Evolutionary conservation across 2,797 vertebrate genomes (phyloP).

Genomic region (Lindbergichthys nudifrons): DNA sequence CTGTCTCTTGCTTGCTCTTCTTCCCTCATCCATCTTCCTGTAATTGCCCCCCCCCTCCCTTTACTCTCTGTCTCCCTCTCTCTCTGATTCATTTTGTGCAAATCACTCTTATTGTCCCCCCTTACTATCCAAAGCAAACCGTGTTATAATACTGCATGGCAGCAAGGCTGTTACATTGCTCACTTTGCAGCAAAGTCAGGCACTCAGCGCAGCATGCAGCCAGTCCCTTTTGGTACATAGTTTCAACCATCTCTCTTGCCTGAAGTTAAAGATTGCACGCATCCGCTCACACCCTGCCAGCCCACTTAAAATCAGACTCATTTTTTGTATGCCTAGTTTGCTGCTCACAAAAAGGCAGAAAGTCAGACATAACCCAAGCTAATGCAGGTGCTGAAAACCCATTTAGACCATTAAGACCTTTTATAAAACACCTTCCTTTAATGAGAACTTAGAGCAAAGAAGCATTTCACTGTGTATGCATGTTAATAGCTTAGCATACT

Average conservation of each 20-base stretch:
- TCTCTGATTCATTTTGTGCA: slow-evolving; percentile 27
- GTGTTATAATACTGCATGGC: slow-evolving; percentile 51
- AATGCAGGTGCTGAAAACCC: slow-evolving; percentile 13
- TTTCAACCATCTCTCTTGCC: slow-evolving; percentile 30
- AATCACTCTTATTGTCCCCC: slow-evolving; percentile 47
- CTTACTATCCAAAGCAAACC: slow-evolving; percentile 54
- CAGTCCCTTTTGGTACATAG: slow-evolving; percentile 42
- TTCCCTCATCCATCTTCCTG: slow-evolving; percentile 25
- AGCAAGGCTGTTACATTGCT: slow-evolving; percentile 58
- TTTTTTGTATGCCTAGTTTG: slow-evolving; percentile 32
- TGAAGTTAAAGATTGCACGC: slow-evolving; percentile 36
- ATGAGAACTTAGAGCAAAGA: background rate
- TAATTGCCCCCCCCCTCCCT: slow-evolving; percentile 1
- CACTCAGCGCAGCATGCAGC: slow-evolving; percentile 41
- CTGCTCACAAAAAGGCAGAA: slow-evolving; percentile 27
- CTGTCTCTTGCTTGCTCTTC: slow-evolving; percentile 42
- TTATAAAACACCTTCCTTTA: background rate
- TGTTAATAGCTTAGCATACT: slow-evolving; percentile 13
- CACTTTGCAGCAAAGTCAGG: slow-evolving; percentile 47
- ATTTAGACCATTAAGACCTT: background rate
- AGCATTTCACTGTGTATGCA: slow-evolving; percentile 3
- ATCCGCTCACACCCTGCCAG: slow-evolving; percentile 17
- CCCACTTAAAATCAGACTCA: slow-evolving; percentile 26
- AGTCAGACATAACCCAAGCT: slow-evolving; percentile 20
- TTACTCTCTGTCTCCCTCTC: slow-evolving; percentile 9